A percentile compares a stretch with the other conserved stretches of the same genome.
These are phyloP conservation scores for Molorchus minor DNA, from an alignment of 2,888 invertebrate species.

Conservation along the genomic window DNA sequence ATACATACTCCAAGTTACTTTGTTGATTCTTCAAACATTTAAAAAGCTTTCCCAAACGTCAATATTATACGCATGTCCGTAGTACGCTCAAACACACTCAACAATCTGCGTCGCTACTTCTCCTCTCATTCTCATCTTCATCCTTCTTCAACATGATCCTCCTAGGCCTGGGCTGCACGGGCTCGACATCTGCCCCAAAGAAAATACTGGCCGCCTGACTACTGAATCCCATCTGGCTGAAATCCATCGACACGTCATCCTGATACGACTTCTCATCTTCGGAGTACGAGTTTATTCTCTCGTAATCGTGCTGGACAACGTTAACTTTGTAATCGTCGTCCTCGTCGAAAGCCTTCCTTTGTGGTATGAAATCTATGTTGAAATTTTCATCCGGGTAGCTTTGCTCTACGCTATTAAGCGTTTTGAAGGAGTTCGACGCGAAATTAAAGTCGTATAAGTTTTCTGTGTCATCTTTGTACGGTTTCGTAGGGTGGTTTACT, in stretches of 20 bases:
- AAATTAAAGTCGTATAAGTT: no score
- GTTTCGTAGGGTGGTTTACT: neutral
- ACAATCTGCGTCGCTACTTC: conserved; percentile 50
- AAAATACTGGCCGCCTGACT: conserved; percentile 59
- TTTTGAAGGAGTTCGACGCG: neutral
- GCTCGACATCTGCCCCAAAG: conserved; percentile 50
- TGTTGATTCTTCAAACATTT: no score
- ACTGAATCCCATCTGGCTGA: conserved; percentile 45
- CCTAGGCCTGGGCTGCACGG: conserved; percentile 38
- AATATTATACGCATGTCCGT: neutral
- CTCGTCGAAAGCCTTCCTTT: neutral
- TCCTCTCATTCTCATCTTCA: conserved; percentile 42
- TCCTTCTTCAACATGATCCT: conserved; percentile 37
- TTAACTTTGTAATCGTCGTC: conserved; percentile 27
- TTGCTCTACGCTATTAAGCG: neutral
- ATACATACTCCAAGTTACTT: no score
- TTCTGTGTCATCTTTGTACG: no score
- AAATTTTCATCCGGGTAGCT: conserved; percentile 4
- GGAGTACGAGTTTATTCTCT: conserved; percentile 23
- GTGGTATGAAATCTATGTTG: conserved; percentile 3
- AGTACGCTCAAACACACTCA: conserved; percentile 27
- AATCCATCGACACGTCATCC: conserved; percentile 18
- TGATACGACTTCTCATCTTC: conserved; percentile 34
- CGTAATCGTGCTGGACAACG: conserved; percentile 27
- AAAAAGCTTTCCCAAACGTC: no score